Percentiles rank a stretch among this genome's conserved stretches.
phyloP scores from a whole-genome alignment of 2,113 vertebrate genomes.

The Neolamprologus modestus region DNA sequence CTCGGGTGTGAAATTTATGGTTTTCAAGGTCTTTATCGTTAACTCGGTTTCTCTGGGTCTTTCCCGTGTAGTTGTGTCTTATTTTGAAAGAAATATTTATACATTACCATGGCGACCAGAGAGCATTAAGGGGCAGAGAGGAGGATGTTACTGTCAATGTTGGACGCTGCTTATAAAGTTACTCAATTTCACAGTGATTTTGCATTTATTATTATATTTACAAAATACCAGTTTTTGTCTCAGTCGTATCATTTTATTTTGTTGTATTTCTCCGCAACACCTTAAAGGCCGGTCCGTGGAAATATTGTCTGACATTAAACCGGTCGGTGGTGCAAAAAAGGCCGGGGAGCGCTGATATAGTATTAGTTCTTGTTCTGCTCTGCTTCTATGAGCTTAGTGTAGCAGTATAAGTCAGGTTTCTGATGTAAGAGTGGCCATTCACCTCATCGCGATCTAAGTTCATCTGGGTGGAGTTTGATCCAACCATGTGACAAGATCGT shows the following conservation, averaged over 20 bases:
- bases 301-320: background rate
- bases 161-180: background rate
- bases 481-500: background rate
- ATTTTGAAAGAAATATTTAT: background rate
- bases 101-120: background rate
- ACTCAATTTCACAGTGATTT: background rate
- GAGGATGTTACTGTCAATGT: fast-evolving
- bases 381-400: background rate
- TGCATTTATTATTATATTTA: background rate
- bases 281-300: background rate
- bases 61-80: background rate
- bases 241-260: fast-evolving
- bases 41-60: background rate
- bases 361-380: background rate
- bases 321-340: background rate
- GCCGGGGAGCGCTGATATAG: fast-evolving
- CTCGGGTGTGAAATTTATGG: background rate
- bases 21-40: background rate
- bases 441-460: background rate
- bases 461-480: background rate
- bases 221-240: background rate
- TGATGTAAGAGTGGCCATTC: background rate
- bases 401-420: background rate
- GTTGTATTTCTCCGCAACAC: background rate
- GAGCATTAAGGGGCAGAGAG: background rate